phyloP scores from a whole-genome alignment of 2,113 vertebrate species.

The Eulacestoma nigropectus region DNA sequence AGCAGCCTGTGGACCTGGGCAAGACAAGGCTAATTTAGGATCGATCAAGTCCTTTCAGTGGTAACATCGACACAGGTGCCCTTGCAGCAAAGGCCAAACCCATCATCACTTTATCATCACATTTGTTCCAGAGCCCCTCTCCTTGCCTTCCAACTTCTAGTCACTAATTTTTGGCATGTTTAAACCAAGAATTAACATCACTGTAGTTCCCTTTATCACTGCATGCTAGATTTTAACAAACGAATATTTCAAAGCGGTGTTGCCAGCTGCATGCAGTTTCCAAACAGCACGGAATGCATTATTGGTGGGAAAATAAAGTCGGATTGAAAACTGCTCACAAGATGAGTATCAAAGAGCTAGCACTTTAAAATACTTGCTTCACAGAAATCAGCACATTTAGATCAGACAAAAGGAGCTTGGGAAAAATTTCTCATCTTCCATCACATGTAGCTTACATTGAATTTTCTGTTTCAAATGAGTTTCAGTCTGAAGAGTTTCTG shows the following conservation, averaged over 20 bases:
- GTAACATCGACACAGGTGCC: neutral
- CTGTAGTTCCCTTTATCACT: slow-evolving; percentile 19
- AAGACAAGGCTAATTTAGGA: neutral
- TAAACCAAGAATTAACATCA: slow-evolving; percentile 37
- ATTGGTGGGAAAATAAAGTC: slow-evolving; percentile 41
- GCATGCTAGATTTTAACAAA: neutral
- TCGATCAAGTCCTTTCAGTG: neutral
- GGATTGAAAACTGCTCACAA: slow-evolving; percentile 7
- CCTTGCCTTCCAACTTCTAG: neutral
- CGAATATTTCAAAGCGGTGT: slow-evolving; percentile 35
- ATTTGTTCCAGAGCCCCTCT: neutral
- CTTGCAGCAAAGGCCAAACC: slow-evolving; percentile 11
- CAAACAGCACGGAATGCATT: slow-evolving; percentile 35
- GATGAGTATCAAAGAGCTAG: neutral
- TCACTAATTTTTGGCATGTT: slow-evolving; percentile 12
- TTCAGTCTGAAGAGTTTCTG: neutral
- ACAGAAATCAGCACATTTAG: neutral
- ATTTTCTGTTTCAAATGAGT: neutral
- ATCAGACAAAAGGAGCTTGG: neutral
- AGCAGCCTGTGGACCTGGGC: neutral
- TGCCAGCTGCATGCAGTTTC: slow-evolving; percentile 47
- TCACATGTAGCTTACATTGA: neutral
- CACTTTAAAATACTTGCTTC: neutral
- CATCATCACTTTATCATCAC: neutral
- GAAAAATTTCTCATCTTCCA: neutral